phyloP scores from a whole-genome alignment of 2,888 invertebrate species.

The Smittia sp. region DNA sequence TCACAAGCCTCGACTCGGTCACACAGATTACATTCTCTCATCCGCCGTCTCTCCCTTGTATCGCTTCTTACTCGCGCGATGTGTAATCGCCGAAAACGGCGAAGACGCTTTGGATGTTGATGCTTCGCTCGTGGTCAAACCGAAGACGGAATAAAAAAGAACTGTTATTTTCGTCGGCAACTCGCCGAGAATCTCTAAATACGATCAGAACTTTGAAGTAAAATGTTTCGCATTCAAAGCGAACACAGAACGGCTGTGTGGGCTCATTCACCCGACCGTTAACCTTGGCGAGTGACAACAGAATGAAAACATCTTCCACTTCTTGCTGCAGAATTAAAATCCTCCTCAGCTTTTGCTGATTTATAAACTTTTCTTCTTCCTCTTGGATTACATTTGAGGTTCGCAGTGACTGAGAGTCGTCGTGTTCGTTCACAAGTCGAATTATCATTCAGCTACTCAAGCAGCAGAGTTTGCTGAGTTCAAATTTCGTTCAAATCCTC shows the following conservation, averaged over 20 bases:
- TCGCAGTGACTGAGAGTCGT: too few species aligned
- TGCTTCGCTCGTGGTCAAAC: neutral
- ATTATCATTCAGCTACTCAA: too few species aligned
- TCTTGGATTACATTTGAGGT: too few species aligned
- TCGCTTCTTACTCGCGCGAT: neutral
- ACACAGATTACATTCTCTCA: neutral
- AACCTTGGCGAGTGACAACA: neutral
- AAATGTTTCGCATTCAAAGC: neutral
- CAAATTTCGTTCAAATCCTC: too few species aligned
- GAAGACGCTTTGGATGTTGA: neutral
- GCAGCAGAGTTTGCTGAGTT: too few species aligned
- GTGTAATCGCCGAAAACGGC: neutral
- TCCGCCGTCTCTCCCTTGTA: neutral
- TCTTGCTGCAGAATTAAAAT: neutral
- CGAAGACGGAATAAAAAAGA: neutral
- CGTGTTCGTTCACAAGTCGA: too few species aligned
- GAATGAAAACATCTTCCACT: neutral
- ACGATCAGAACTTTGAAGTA: neutral
- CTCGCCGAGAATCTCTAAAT: neutral
- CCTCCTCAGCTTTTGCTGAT: too few species aligned
- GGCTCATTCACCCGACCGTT: slow-evolving; percentile 33
- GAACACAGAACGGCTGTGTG: neutral
- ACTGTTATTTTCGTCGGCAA: slow-evolving; percentile 18
- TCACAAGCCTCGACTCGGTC: neutral
- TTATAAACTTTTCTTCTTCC: neutral